phyloP scores from a whole-genome alignment of 2,888 invertebrate genomes.

The Leptothorax acervorum region DNA sequence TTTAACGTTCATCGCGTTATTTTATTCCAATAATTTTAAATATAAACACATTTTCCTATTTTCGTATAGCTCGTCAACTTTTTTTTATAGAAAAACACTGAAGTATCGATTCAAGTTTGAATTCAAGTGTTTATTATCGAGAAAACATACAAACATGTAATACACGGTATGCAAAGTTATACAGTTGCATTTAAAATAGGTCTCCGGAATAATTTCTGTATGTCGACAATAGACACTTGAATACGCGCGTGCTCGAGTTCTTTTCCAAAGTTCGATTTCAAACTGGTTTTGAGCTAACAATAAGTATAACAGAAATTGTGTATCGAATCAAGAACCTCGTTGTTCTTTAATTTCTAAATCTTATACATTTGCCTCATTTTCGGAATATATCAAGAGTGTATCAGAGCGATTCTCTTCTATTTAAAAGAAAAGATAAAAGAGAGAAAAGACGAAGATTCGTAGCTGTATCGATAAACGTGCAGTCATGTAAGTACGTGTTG shows the following conservation, averaged over 20 bases:
- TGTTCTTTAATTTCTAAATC: background rate
- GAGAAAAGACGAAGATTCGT: background rate
- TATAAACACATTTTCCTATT: background rate
- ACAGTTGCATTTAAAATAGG: background rate
- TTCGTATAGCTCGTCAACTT: background rate
- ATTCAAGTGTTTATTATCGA: background rate
- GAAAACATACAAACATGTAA: background rate
- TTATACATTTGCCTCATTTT: background rate
- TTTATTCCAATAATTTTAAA: background rate
- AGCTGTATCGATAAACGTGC: background rate
- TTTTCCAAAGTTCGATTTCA: background rate
- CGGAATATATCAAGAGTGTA: background rate
- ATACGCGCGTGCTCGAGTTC: background rate
- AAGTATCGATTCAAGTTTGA: background rate
- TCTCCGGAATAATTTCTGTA: background rate
- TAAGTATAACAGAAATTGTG: too few species aligned
- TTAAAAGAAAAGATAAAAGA: background rate
- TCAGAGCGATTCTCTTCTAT: background rate
- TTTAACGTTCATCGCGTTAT: background rate
- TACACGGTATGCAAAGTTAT: background rate
- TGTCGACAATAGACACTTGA: too few species aligned
- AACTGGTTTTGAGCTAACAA: too few species aligned
- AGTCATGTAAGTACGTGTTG: constrained; percentile 47
- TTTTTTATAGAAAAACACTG: background rate
- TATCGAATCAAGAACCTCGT: background rate